phyloP scores from a whole-genome alignment of 2,113 vertebrate species.

The Brachypodius melanocephalos region DNA sequence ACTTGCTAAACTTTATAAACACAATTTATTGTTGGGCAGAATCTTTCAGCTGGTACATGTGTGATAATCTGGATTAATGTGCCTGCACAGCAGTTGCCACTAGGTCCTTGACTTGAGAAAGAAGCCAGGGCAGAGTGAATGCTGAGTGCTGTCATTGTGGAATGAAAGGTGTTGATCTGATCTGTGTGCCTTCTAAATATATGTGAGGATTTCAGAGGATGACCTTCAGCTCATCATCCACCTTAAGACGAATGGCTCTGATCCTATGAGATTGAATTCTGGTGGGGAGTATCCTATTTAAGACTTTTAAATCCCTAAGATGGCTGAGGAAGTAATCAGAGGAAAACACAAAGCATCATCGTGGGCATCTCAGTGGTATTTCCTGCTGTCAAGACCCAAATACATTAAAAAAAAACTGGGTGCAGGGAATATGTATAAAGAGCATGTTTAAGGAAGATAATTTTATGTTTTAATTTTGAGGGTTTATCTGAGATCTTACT shows the following conservation, averaged over 20 bases:
- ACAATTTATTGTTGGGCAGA: not conserved
- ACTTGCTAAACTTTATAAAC: not conserved
- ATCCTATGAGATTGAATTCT: not conserved
- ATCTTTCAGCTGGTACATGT: not conserved
- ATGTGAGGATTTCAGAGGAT: not conserved
- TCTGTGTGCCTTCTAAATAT: constrained; percentile 1
- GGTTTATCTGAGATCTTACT: not conserved
- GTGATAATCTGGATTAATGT: not conserved
- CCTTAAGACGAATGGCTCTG: not conserved
- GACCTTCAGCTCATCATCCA: constrained; percentile 5
- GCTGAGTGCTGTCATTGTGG: not conserved
- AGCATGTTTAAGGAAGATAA: not conserved
- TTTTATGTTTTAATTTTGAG: not conserved
- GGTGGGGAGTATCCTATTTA: not conserved
- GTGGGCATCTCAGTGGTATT: not conserved
- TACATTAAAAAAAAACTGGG: not conserved
- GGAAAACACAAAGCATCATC: not conserved
- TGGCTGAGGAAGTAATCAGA: not conserved
- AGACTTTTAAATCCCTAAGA: not conserved
- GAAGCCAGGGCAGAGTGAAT: not conserved
- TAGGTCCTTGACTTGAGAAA: not conserved
- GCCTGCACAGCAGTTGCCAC: not conserved
- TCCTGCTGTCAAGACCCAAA: not conserved
- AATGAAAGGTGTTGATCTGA: not conserved
- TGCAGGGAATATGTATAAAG: not conserved